Base-by-base conservation (phyloP, 53 echinoderm and acorn worm species). In the Henricia sp. region DNA sequence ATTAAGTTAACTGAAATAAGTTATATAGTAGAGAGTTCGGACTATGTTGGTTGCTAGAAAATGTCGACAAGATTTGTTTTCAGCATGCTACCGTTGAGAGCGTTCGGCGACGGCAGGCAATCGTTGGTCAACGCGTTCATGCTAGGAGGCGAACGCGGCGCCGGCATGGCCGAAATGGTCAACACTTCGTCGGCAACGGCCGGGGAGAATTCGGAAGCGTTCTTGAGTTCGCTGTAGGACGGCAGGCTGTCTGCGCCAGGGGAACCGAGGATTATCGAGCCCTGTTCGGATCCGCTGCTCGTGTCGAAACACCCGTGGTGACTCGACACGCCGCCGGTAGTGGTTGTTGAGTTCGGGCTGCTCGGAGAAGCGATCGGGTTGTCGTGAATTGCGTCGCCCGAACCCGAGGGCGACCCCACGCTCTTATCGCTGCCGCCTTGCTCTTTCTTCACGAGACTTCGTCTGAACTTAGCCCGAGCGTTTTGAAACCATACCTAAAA, bases 401-500 rank as follows among this genome's bases (percentile, higher is more conserved):
- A 55, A 21, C 53, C 35, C 14, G 39, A 8, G 13, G 77, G 57
- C 14, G 56, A 62, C 1, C 54, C 83, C 3, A 33, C 70, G 0
- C 28, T 34, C 50, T 86, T 73, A 56, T 64, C 84, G 56, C 55
- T 74, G 51, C 85, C 91, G 36, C 86, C 94, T 63, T 84, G 88
- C 64, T 97, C 97, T 42, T 97, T 97, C 84, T 97, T 97, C 16
- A 87, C 74, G 5, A 91, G 36, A 34, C 91, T 97, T 37, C 97
- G 94, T 64, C 97, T 66, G 69, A 92, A 94, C 73, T 97, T 97
- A 14, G 97, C 97, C 21, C 97, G 82, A 37, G 97, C 97, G 77
- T 97, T 97, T 83, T 97, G 97, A 62, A 97, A 97, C 97, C 97
- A 97, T 2, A 97, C 97, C 97, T 97, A 65, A 37, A 16, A 17